Conservation (phyloP, 2,797 vertebrate genomes). For the Perodicticus potto region DNA sequence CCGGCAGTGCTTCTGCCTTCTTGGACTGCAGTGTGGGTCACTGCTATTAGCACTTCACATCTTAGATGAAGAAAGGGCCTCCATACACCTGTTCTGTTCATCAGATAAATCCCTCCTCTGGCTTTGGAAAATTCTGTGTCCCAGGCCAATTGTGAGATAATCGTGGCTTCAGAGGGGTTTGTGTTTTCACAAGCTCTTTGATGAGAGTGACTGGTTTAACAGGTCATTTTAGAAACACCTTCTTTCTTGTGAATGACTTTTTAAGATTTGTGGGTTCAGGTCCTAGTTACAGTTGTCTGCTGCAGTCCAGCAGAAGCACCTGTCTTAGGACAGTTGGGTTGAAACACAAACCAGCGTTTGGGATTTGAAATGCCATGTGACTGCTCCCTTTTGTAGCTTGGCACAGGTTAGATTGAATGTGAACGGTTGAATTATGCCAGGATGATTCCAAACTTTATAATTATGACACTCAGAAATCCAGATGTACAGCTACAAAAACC, state of each 20-base stretch:
- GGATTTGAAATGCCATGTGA: neutral
- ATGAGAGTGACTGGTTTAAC: constrained; percentile 29
- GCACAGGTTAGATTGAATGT: neutral
- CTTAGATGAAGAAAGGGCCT: neutral
- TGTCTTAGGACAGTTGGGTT: neutral
- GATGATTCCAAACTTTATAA: neutral
- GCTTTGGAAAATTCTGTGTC: neutral
- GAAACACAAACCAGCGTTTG: neutral
- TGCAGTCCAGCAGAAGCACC: too few relatives aligned
- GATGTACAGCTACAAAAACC: neutral
- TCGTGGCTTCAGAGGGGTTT: neutral
- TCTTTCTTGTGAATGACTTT: too few relatives aligned
- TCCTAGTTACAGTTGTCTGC: neutral
- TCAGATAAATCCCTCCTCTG: neutral
- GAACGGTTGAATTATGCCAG: neutral
- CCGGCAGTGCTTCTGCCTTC: neutral
- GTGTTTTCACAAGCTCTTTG: neutral
- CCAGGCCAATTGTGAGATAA: neutral
- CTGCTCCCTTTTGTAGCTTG: neutral
- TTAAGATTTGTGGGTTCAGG: too few relatives aligned
- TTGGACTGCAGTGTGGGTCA: neutral
- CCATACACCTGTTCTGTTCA: accelerated
- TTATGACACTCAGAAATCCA: neutral
- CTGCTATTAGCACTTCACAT: neutral
- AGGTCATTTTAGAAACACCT: neutral